phyloP scores from a whole-genome alignment of 2,797 vertebrate species.

The Chelmon rostratus region DNA sequence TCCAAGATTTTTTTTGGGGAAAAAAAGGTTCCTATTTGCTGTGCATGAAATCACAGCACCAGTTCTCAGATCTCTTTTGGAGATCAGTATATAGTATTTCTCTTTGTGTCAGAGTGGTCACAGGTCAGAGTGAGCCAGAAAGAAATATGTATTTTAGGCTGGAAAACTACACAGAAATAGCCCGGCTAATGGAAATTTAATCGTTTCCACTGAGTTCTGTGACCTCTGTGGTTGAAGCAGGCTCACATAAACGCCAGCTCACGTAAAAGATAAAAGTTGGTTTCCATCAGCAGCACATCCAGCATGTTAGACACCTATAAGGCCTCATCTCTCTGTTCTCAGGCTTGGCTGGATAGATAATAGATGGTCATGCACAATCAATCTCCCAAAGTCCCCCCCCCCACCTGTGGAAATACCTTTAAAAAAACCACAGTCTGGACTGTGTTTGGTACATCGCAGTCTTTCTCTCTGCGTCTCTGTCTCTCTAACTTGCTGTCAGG shows the following conservation, averaged over 20 bases:
- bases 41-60: slow-evolving; percentile 9
- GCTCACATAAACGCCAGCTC: slow-evolving; percentile 12
- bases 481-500: slow-evolving; percentile 65
- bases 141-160: slow-evolving; percentile 13
- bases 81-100: background rate
- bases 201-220: slow-evolving; percentile 13
- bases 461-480: slow-evolving; percentile 50
- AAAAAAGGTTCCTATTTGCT: background rate
- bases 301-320: slow-evolving; percentile 16
- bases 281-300: slow-evolving; percentile 43
- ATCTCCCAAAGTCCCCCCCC: slow-evolving; percentile 11
- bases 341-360: slow-evolving; percentile 36
- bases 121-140: slow-evolving; percentile 7
- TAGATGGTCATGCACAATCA: slow-evolving; percentile 51
- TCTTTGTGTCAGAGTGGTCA: slow-evolving; percentile 13
- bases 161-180: slow-evolving; percentile 23
- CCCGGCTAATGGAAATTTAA: slow-evolving; percentile 29
- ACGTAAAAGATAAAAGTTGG: slow-evolving; percentile 25
- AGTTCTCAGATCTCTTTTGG: slow-evolving; percentile 5
- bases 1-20: background rate
- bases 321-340: slow-evolving; percentile 23
- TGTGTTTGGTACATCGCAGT: slow-evolving; percentile 42
- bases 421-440: slow-evolving; percentile 38
- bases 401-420: slow-evolving; percentile 34
- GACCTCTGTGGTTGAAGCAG: slow-evolving; percentile 19